These are phyloP conservation scores for Thereva unica DNA, from an alignment of 2,888 invertebrate species.

Conservation along the genomic window DNA sequence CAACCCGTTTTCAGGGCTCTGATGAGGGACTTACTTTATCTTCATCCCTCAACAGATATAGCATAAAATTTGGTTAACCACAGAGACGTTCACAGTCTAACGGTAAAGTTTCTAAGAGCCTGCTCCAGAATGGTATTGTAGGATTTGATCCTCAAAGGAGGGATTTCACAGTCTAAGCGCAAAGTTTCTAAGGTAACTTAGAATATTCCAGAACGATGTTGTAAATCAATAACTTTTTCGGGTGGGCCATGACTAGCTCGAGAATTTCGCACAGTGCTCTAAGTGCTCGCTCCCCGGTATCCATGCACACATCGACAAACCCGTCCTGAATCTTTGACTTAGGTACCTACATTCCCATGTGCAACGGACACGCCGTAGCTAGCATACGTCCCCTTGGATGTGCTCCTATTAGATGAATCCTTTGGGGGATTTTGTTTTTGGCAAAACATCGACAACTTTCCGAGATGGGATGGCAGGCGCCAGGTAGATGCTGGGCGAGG, in stretches of 20 bases:
- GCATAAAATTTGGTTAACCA: conserved; percentile 31
- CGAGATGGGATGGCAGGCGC: background rate
- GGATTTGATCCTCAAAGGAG: conserved; percentile 2
- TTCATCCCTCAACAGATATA: conserved; percentile 11
- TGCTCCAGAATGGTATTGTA: conserved; percentile 8
- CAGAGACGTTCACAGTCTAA: conserved; percentile 29
- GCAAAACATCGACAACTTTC: conserved; percentile 4
- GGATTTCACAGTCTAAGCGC: conserved; percentile 19
- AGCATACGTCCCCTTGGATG: conserved; percentile 22
- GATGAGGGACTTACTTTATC: conserved; percentile 3
- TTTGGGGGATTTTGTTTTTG: background rate
- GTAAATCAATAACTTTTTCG: conserved; percentile 35
- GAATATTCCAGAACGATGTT: conserved; percentile 24
- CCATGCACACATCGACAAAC: background rate
- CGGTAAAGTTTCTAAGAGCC: conserved; percentile 31
- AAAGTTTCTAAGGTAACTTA: conserved; percentile 35
- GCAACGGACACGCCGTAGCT: conserved; percentile 28
- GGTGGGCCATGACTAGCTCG: conserved; percentile 22
- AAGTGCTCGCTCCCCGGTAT: background rate
- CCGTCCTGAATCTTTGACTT: background rate
- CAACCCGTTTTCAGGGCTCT: background rate
- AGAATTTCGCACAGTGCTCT: background rate
- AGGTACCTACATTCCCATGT: background rate
- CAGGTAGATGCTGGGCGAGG: background rate
- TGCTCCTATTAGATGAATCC: conserved; percentile 12